phyloP scores from a whole-genome alignment of 2,888 invertebrate species.

The Cephus pygmeus region DNA sequence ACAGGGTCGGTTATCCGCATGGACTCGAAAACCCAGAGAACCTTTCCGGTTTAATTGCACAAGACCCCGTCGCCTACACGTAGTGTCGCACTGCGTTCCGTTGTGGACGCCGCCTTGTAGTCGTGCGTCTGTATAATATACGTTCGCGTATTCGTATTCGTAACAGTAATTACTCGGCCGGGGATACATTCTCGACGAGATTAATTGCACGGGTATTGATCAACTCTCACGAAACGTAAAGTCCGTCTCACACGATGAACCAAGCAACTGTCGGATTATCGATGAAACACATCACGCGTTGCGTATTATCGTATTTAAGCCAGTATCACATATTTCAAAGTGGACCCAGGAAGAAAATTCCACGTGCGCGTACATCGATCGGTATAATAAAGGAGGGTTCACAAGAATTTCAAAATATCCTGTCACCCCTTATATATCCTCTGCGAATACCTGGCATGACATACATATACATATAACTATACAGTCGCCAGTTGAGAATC shows the following conservation, averaged over 20 bases:
- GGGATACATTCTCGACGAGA: slow-evolving; percentile 35
- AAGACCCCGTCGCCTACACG: not conserved
- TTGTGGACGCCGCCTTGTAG: not conserved
- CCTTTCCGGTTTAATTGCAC: not conserved
- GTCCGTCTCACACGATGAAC: slow-evolving; percentile 18
- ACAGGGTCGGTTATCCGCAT: not conserved
- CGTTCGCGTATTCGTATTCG: slow-evolving; percentile 24
- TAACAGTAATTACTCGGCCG: slow-evolving; percentile 36
- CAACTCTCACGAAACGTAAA: slow-evolving; percentile 30
- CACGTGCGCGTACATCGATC: not conserved
- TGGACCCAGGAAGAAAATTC: not conserved
- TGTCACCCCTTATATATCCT: not conserved
- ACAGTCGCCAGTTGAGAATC: not conserved
- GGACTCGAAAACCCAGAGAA: not conserved
- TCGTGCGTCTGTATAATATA: not conserved
- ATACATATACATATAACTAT: not conserved
- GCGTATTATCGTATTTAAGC: not conserved
- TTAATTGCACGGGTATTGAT: slow-evolving; percentile 41
- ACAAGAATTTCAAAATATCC: not conserved
- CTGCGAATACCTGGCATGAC: not conserved
- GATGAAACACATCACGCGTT: not conserved
- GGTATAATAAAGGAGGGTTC: not conserved
- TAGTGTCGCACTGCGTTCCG: not conserved
- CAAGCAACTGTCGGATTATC: not conserved
- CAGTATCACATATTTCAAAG: not conserved